Evolutionary conservation across 2,888 invertebrate species (phyloP).

Genomic region (Drosophila prostipennis): DNA sequence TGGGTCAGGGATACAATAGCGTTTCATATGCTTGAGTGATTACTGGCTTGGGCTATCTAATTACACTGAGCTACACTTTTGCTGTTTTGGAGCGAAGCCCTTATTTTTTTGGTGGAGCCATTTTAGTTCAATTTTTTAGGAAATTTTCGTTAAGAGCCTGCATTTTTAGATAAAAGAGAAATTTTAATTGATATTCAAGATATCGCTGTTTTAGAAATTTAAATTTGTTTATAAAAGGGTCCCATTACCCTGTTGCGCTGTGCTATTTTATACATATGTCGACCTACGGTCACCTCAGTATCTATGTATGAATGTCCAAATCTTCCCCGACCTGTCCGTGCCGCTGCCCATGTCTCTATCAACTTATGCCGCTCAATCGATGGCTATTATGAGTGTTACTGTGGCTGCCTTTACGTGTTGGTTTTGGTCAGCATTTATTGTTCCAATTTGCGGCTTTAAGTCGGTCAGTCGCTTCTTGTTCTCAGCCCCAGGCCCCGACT

Average conservation of each 20-base stretch:
- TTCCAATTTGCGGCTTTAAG: conserved; percentile 36
- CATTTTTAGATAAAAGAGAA: background rate
- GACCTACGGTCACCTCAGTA: conserved; percentile 14
- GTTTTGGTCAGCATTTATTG: conserved; percentile 34
- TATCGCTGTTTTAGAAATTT: background rate
- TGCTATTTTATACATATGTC: background rate
- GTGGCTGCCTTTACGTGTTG: conserved; percentile 16
- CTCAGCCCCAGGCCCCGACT: conserved; percentile 10
- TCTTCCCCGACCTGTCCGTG: background rate
- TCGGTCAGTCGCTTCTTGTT: conserved; percentile 25
- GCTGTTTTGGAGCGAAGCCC: too few relatives aligned
- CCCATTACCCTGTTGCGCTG: background rate
- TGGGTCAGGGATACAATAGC: conserved; percentile 23
- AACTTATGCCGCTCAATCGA: conserved; percentile 41
- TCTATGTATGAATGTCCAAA: background rate
- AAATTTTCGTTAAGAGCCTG: too few relatives aligned
- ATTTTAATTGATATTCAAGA: too few relatives aligned
- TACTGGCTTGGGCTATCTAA: conserved; percentile 13
- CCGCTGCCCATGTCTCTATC: conserved; percentile 30
- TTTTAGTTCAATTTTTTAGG: too few relatives aligned
- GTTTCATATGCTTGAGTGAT: conserved; percentile 31
- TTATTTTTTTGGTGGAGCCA: too few relatives aligned
- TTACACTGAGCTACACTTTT: conserved; percentile 14
- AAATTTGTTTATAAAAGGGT: background rate
- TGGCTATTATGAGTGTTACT: conserved; percentile 23